A percentile compares a stretch with the other conserved stretches of the same genome.
Evolutionary conservation across 2,888 invertebrate species (phyloP).

Genomic region (Pristionchus exspectatus): DNA sequence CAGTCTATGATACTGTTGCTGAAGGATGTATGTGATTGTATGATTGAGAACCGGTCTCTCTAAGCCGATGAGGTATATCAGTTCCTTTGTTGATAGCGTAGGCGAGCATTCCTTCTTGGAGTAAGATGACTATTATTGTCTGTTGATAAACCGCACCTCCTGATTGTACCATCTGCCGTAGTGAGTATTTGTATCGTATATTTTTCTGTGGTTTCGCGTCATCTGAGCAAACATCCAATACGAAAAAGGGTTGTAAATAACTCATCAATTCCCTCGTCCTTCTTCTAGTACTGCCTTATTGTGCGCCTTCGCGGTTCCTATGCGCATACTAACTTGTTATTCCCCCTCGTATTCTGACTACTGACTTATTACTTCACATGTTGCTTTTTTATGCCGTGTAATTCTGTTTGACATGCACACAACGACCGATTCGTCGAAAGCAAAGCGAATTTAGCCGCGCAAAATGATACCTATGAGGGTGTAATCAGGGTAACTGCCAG

Average conservation of each 20-base stretch:
- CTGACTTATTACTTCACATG: neutral
- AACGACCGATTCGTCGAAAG: neutral
- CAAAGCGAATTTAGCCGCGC: neutral
- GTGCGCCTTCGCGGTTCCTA: neutral
- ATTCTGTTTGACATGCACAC: neutral
- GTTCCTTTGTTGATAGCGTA: too few relatives aligned
- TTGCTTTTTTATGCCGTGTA: slow-evolving; percentile 6
- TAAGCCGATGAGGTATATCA: too few relatives aligned
- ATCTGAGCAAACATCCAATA: slow-evolving; percentile 6
- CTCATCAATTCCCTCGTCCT: neutral
- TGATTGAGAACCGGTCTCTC: too few relatives aligned
- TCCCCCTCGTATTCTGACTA: neutral
- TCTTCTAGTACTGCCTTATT: neutral
- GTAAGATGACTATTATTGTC: neutral
- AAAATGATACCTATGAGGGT: neutral
- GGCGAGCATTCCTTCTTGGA: too few relatives aligned
- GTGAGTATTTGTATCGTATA: neutral
- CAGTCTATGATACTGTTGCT: too few relatives aligned
- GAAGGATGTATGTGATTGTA: too few relatives aligned
- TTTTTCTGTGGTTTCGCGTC: neutral
- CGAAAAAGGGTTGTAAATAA: neutral
- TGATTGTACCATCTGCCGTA: neutral
- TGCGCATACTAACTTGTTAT: neutral
- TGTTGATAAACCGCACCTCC: neutral
- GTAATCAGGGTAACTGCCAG: neutral